Base-by-base conservation (phyloP, 1,140 invertebrate genomes). In the Aphis craccivora region DNA sequence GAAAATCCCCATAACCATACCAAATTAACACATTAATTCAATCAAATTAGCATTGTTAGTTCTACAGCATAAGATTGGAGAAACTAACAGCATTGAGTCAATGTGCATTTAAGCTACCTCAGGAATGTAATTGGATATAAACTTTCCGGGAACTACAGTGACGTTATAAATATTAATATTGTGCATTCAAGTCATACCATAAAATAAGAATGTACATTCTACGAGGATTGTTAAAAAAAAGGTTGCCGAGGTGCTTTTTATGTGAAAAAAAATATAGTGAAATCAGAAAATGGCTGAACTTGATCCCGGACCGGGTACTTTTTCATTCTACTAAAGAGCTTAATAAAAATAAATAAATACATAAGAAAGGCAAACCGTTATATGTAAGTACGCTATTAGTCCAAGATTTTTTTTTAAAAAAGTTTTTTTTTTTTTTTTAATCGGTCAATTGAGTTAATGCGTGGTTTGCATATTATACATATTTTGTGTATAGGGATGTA, bases 81-180 rank as follows among this genome's bases (percentile, higher is more conserved):
- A 89, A 89, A 89, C 45, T 88, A 88, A 88, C 87, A 53, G 35
- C 3, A 3, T 14, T 22, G 40, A 91, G 90, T 91, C 18, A n/a
- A 4, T 9, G 18, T n/a, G 2, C 43, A 48, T 91, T 20, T 67
- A 45, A 67, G 4, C 37, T 90, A 60, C 40, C 90, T 43, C 20
- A 37, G 60, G 67, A 76, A 91, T 48, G 90, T 91, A 91, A 92
- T 92, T 92, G 91, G 76, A 92, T 45, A 83, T 92, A 83, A 92
- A 84, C 40, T 84, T 92, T 84, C 5, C 45, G n/a, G 67, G 30
- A 83, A 45, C 67, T n/a, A 25, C 40, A 25, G 45, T 37, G 35
- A 92, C 45, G 91, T 92, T 92, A 92, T 83, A 92, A 92, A 92
- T 92, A 92, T 92, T 92, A 92, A 92, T 92, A 92, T 92, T 6